Evolutionary conservation across 2,888 invertebrate genomes (phyloP).

Genomic region (Pegoplata infirma): DNA sequence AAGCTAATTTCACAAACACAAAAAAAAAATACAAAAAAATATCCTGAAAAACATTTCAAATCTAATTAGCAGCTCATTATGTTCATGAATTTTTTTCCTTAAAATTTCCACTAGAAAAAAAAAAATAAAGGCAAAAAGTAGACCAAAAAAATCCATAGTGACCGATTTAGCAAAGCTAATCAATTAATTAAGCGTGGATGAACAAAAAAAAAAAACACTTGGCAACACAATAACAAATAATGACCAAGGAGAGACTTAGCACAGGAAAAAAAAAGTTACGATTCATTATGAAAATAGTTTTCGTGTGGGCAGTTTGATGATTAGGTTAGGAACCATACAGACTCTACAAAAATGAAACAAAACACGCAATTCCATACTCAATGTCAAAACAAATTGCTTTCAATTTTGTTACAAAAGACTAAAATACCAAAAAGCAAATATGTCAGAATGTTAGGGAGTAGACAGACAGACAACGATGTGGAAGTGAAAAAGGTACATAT

Average conservation of each 20-base stretch:
- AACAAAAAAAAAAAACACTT: slow-evolving; percentile 53
- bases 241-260: slow-evolving; percentile 16
- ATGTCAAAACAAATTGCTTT: slow-evolving; percentile 62
- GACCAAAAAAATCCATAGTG: slow-evolving; percentile 70
- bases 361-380: slow-evolving; percentile 46
- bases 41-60: slow-evolving; percentile 65
- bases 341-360: slow-evolving; percentile 7
- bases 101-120: not conserved
- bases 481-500: not conserved
- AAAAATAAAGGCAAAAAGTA: slow-evolving; percentile 55
- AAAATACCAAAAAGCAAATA: slow-evolving; percentile 69
- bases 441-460: slow-evolving; percentile 72
- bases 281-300: slow-evolving; percentile 37
- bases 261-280: slow-evolving; percentile 49
- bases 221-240: slow-evolving; percentile 10
- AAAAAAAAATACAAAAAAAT: slow-evolving; percentile 25
- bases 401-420: slow-evolving; percentile 57
- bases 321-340: not conserved
- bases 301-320: not conserved
- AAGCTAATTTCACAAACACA: slow-evolving; percentile 20
- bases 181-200: slow-evolving; percentile 73
- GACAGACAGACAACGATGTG: slow-evolving; percentile 12
- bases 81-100: slow-evolving; percentile 29
- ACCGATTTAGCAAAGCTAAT: slow-evolving; percentile 77
- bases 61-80: slow-evolving; percentile 76